These are phyloP conservation scores for Rhopalosiphum padi DNA, from an alignment of 1,140 invertebrate genomes.

Conservation along the genomic window DNA sequence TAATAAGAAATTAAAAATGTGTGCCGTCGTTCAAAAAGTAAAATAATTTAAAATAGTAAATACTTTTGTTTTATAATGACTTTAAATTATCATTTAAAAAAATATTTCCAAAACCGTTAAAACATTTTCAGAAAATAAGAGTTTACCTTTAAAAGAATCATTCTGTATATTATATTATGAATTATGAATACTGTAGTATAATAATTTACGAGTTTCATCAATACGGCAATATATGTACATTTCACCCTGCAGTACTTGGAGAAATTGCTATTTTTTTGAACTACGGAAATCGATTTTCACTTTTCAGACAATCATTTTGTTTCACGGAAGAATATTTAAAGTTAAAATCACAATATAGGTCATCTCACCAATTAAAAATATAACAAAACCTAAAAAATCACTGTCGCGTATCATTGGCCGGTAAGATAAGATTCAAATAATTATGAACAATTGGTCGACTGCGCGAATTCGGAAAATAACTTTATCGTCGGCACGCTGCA, in stretches of 20 bases:
- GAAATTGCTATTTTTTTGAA: neutral
- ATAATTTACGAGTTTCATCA: neutral
- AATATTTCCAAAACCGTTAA: too few relatives aligned
- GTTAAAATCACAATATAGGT: neutral
- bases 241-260: neutral
- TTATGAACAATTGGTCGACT: neutral
- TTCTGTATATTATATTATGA: too few relatives aligned
- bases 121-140: neutral
- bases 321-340: neutral
- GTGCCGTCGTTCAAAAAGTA: too few relatives aligned
- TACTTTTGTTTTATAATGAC: too few relatives aligned
- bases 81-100: too few relatives aligned
- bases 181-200: neutral
- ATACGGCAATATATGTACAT: neutral
- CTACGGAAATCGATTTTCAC: neutral
- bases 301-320: neutral
- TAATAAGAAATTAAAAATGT: too few relatives aligned
- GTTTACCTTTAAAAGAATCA: too few relatives aligned
- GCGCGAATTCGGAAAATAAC: neutral
- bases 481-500: neutral
- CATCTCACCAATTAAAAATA: neutral
- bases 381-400: neutral
- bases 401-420: neutral
- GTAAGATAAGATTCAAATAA: neutral
- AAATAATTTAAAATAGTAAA: too few relatives aligned